Evolutionary conservation across 2,113 vertebrate species (phyloP).

Genomic region (Pycnonotus jocosus): DNA sequence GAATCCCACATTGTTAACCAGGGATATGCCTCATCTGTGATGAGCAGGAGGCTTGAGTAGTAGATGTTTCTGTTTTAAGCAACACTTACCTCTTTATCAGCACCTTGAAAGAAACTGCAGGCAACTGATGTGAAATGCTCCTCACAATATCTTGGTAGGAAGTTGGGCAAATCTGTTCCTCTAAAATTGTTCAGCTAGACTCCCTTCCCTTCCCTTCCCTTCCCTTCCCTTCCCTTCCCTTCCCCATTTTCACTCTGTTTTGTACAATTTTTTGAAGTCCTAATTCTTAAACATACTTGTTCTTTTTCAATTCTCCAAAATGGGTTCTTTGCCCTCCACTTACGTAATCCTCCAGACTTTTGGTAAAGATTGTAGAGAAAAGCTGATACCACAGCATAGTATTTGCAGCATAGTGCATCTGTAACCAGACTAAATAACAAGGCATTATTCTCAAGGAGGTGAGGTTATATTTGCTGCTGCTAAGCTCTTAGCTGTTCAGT

Average conservation of each 20-base stretch:
- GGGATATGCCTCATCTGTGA: background rate
- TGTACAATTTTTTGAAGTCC: background rate
- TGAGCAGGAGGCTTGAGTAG: background rate
- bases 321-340: background rate
- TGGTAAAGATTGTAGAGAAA: background rate
- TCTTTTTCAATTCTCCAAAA: background rate
- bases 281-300: background rate
- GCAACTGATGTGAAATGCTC: background rate
- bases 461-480: background rate
- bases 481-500: slow-evolving; percentile 12
- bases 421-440: background rate
- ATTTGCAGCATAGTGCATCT: background rate
- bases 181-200: background rate
- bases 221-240: background rate
- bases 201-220: background rate
- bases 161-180: background rate
- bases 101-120: background rate
- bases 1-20: background rate
- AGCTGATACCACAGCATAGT: background rate
- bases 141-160: background rate
- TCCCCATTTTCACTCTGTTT: background rate
- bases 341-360: background rate
- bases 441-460: background rate
- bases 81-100: background rate
- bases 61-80: background rate